Evolutionary conservation across 1,140 invertebrate species (phyloP).

Genomic region (Euura saliciscinereae): DNA sequence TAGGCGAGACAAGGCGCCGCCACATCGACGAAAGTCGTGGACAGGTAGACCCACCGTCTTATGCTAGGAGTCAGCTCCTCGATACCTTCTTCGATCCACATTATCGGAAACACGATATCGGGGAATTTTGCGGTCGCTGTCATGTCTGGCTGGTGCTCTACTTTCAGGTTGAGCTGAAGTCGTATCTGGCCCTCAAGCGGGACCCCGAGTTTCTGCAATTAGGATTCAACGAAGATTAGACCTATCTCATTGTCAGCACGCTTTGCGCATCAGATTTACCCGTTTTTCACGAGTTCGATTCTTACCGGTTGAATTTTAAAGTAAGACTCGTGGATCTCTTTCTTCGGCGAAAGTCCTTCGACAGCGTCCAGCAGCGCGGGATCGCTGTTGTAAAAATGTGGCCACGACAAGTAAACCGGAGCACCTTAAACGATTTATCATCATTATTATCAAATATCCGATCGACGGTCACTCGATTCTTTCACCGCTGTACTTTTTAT

Average conservation of each 20-base stretch:
- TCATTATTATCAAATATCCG: not conserved
- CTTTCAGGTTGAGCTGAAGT: conserved; percentile 81
- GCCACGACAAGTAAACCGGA: conserved; percentile 85
- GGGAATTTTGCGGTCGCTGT: conserved; percentile 76
- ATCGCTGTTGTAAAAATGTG: conserved; percentile 87
- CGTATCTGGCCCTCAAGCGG: conserved; percentile 82
- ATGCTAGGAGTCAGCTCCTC: conserved; percentile 78
- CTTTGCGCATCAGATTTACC: not conserved
- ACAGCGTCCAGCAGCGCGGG: conserved; percentile 72
- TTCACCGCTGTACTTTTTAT: not conserved
- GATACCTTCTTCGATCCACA: conserved; percentile 91
- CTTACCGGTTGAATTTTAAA: conserved; percentile 88
- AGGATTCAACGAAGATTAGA: conserved; percentile 31
- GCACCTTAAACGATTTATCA: conserved; percentile 65
- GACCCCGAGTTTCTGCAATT: conserved; percentile 81
- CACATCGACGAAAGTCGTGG: conserved; percentile 75
- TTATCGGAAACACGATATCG: conserved; percentile 82
- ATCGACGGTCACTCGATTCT: not conserved
- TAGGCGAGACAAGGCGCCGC: conserved; percentile 73
- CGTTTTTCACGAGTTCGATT: conserved; percentile 17
- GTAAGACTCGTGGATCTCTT: conserved; percentile 76
- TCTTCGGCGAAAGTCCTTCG: conserved; percentile 75
- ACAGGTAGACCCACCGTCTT: conserved; percentile 76
- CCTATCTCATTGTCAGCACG: not conserved
- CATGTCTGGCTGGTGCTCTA: conserved; percentile 75